Percentiles rank a stretch among this genome's conserved stretches.
phyloP scores from a whole-genome alignment of 2,797 vertebrate genomes.

The Myotis planiceps region DNA sequence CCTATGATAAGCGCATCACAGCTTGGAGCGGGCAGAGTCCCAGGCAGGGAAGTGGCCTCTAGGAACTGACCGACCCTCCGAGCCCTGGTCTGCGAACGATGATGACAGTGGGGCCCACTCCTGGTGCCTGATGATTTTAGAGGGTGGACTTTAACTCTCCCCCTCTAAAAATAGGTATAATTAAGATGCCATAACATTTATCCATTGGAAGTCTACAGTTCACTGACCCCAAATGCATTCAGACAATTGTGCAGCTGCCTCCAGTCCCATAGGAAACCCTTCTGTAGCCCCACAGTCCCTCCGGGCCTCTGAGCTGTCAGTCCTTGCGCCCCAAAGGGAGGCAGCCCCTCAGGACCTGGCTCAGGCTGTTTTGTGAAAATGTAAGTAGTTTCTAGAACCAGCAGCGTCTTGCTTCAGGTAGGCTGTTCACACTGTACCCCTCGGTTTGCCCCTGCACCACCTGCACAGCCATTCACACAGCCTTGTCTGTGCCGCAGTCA shows the following conservation, averaged over 20 bases:
- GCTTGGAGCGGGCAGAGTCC: background rate
- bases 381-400: fast-evolving
- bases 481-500: background rate
- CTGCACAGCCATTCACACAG: fast-evolving
- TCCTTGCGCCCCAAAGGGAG: background rate
- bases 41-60: background rate
- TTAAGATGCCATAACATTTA: background rate
- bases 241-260: fast-evolving
- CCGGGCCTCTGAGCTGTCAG: fast-evolving
- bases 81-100: fast-evolving
- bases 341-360: fast-evolving
- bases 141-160: background rate
- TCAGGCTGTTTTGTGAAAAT: background rate
- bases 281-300: too few relatives aligned
- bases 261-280: too few relatives aligned
- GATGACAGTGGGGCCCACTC: fast-evolving
- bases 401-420: background rate
- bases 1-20: fast-evolving
- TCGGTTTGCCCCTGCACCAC: fast-evolving
- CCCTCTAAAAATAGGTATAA: background rate
- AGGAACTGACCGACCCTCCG: fast-evolving
- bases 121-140: background rate
- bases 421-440: fast-evolving
- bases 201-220: too few relatives aligned
- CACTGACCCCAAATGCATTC: fast-evolving